Conservation (phyloP, 1,140 invertebrate genomes). For the Nasonia giraulti region DNA sequence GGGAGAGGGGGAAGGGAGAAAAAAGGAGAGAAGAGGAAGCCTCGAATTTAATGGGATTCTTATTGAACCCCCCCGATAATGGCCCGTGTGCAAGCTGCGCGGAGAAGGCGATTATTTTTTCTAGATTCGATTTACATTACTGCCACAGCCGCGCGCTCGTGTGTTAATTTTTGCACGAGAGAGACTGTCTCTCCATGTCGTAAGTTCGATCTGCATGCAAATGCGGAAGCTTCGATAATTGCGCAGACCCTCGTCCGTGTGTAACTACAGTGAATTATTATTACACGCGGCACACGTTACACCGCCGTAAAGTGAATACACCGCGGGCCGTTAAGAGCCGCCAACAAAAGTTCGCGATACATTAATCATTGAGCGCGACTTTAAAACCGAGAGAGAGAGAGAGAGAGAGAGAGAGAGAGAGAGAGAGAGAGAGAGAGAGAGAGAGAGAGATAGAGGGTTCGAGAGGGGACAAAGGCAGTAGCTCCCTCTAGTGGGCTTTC, state of each 20-base stretch:
- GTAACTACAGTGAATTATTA: not conserved
- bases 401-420: not conserved
- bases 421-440: too few species aligned
- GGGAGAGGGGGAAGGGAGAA: not conserved
- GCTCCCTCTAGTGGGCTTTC: slow-evolving; percentile 33
- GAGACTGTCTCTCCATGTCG: too few species aligned
- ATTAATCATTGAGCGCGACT: slow-evolving; percentile 45
- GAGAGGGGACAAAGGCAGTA: not conserved
- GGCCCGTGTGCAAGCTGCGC: not conserved
- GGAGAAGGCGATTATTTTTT: not conserved
- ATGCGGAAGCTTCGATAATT: not conserved
- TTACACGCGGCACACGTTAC: not conserved
- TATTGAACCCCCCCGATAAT: slow-evolving; percentile 29
- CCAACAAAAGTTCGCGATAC: slow-evolving; percentile 43
- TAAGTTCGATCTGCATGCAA: not conserved
- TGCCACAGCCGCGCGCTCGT: too few species aligned
- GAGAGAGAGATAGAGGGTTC: not conserved
- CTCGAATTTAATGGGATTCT: slow-evolving; percentile 38
- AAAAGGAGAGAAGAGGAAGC: not conserved
- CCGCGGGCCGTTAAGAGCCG: not conserved
- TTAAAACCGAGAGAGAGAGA: not conserved
- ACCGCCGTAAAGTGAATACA: not conserved
- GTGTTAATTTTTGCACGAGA: not conserved
- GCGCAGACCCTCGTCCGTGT: not conserved
- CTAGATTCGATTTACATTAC: not conserved